These are phyloP conservation scores for Porites divaricata DNA, from an alignment of 92 coral and sea anemone genomes.

Conservation along the genomic window DNA sequence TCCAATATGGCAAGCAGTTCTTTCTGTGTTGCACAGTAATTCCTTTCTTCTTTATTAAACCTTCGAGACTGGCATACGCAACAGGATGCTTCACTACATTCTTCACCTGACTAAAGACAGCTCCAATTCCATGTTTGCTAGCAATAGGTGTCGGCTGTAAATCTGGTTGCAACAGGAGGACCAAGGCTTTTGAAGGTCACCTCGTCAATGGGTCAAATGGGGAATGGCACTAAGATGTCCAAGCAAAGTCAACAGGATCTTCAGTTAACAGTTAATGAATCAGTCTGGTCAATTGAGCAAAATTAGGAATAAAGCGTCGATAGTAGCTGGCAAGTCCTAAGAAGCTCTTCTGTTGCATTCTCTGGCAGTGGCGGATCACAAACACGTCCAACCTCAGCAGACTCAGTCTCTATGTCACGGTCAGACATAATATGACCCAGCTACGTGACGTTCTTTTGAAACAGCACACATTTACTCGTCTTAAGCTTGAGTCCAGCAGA, in stretches of 20 bases:
- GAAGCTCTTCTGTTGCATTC: conserved; percentile 55
- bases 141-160: conserved; percentile 39
- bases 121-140: neutral
- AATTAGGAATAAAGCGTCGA: conserved; percentile 28
- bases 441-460: conserved; percentile 41
- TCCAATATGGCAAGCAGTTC: no score
- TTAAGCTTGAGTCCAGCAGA: conserved; percentile 19
- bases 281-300: no score
- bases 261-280: neutral
- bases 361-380: conserved; percentile 55
- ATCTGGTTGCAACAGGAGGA: conserved; percentile 47
- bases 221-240: conserved; percentile 34
- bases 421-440: conserved; percentile 59
- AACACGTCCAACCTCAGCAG: conserved; percentile 38
- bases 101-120: neutral
- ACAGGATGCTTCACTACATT: neutral
- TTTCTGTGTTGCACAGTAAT: neutral
- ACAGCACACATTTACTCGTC: conserved; percentile 31
- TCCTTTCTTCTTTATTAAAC: neutral
- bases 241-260: conserved; percentile 33
- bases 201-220: conserved; percentile 37
- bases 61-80: neutral
- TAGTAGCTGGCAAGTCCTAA: conserved; percentile 58
- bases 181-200: conserved; percentile 24
- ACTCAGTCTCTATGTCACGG: conserved; percentile 54